Evolutionary conservation across 1,140 invertebrate genomes (phyloP).

Genomic region (Solenopsis invicta): DNA sequence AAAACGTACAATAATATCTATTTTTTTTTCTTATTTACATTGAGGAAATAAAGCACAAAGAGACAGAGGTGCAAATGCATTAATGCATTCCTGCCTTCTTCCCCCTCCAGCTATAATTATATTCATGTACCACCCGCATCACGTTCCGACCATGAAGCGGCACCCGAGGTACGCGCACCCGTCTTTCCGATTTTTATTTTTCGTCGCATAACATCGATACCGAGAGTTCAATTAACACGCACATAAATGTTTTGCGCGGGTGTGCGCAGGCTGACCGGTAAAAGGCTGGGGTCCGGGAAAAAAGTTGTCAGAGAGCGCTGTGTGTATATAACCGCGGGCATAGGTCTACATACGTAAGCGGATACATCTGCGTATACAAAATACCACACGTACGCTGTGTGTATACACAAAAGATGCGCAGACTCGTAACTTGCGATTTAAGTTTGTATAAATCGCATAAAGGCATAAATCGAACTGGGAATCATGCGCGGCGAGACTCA

Average conservation of each 20-base stretch:
- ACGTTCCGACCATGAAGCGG: background rate
- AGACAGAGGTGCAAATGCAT: slow-evolving; percentile 3
- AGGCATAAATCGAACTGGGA: slow-evolving; percentile 41
- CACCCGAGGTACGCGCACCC: slow-evolving; percentile 1
- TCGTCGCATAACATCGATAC: slow-evolving; percentile 30
- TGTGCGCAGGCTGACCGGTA: slow-evolving; percentile 18
- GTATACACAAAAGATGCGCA: background rate
- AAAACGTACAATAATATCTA: background rate
- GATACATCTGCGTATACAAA: background rate
- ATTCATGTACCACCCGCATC: background rate
- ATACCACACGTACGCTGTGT: too few species aligned
- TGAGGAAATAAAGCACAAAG: background rate
- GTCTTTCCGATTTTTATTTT: slow-evolving; percentile 55
- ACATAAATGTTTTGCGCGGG: slow-evolving; percentile 49
- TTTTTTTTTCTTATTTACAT: slow-evolving; percentile 14
- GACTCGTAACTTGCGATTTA: slow-evolving; percentile 45
- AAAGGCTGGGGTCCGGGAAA: slow-evolving; percentile 6
- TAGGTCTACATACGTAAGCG: background rate
- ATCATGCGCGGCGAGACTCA: slow-evolving; percentile 18
- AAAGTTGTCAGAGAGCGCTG: slow-evolving; percentile 42
- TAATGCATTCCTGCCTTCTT: background rate
- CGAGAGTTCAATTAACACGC: slow-evolving; percentile 59
- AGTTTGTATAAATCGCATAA: slow-evolving; percentile 37
- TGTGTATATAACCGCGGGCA: background rate
- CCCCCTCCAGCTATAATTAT: too few species aligned